These are phyloP conservation scores for Teinopalpus imperialis DNA, from an alignment of 2,888 invertebrate species.

Conservation along the genomic window DNA sequence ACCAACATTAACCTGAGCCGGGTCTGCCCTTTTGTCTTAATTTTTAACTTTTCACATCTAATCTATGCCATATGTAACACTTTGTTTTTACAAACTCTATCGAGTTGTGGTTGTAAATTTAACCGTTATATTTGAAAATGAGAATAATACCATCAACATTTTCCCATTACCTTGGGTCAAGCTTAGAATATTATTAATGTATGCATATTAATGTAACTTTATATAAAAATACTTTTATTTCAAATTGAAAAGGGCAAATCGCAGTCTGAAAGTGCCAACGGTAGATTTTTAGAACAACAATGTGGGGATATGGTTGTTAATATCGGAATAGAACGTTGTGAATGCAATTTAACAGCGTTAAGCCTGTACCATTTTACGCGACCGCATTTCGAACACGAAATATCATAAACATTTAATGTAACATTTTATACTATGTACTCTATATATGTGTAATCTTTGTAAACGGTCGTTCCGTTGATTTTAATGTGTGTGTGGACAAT, in stretches of 20 bases:
- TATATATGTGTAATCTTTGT: slow-evolving; percentile 1
- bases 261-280: too few relatives aligned
- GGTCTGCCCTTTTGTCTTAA: too few relatives aligned
- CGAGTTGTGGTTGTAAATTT: not conserved
- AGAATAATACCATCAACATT: too few relatives aligned
- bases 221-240: too few relatives aligned
- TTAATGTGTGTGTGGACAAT: not conserved
- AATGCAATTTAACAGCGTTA: too few relatives aligned
- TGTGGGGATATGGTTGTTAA: slow-evolving; percentile 2
- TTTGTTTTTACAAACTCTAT: not conserved
- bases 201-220: not conserved
- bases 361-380: not conserved
- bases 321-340: not conserved
- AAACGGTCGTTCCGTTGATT: not conserved
- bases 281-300: not conserved
- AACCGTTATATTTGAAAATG: too few relatives aligned
- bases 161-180: not conserved
- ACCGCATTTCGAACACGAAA: not conserved
- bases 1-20: not conserved
- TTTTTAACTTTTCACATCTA: too few relatives aligned
- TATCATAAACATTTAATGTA: not conserved
- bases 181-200: not conserved
- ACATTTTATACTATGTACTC: slow-evolving; percentile 3
- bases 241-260: too few relatives aligned
- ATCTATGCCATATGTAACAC: not conserved